Evolutionary conservation across 2,113 vertebrate genomes (phyloP), one percentile per base, ranked within the genome.

Genomic region (Cyanoliseus patagonus): DNA sequence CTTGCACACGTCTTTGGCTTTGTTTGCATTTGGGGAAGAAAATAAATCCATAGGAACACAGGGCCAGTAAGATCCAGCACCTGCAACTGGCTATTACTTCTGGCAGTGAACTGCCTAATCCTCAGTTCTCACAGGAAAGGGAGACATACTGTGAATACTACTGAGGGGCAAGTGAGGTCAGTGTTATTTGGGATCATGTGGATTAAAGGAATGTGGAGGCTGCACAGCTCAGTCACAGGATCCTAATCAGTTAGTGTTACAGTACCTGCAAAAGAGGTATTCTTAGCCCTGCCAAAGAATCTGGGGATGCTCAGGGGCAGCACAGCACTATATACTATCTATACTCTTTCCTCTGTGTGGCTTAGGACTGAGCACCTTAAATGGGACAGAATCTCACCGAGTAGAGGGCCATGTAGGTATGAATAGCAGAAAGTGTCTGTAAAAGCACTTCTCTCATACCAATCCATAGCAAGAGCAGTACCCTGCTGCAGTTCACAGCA

Each of bases 121-220:
- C 91, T 49, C 78, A 22, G 53, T 62, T 84, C 44, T 62, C 63
- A 0, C 13, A 41, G 88, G 74, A 85, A 33, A 63, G 42, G 2
- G 17, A 88, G 46, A 42, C 53, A 11, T 11, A 17, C 17, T 53
- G 78, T 8, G 78, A 72, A 28, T 33, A 53, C 42, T 27, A 0
- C 68, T 13, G 55, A 86, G 64, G 88, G 79, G 85, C 90, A 90
- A 46, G 70, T 55, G 93, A 86, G 94, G 89, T 61, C 86, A 17
- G 10, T 3, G 28, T 24, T 75, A 6, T 33, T 72, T 42, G 85
- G 95, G 79, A 90, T 35, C n/a, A 2, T 59, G 77, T 52, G 86
- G 51, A 10, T 61, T 46, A 33, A 20, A 47, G 69, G 62, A 68
- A 84, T 9, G 51, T 10, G 75, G 83, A 84, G 70, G 1, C 75